Conservation (phyloP, 2,888 invertebrate species). For the Nycteola revayana region DNA sequence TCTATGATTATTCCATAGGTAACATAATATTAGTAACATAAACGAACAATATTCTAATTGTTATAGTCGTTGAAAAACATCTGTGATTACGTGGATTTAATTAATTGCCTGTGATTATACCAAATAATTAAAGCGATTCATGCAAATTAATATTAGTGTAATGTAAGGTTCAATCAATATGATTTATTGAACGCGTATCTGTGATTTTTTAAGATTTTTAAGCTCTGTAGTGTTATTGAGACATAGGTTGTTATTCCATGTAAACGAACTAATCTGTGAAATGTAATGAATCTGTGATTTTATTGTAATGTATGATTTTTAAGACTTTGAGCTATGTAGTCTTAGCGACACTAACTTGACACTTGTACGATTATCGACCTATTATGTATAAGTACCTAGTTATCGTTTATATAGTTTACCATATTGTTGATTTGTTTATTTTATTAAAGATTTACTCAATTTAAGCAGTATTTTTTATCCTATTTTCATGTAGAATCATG, state of each 20-base stretch:
- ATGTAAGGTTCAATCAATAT: slow-evolving; percentile 13
- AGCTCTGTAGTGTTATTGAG: slow-evolving; percentile 9
- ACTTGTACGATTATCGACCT: slow-evolving; percentile 11
- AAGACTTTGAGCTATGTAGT: slow-evolving; percentile 15
- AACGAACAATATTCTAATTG: slow-evolving; percentile 11
- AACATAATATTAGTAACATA: slow-evolving; percentile 11
- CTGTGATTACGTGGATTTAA: slow-evolving; percentile 11
- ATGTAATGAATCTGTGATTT: slow-evolving; percentile 12
- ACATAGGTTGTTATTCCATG: slow-evolving; percentile 8
- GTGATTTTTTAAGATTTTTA: slow-evolving; percentile 10
- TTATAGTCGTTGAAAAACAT: slow-evolving; percentile 10
- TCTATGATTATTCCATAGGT: slow-evolving; percentile 11
- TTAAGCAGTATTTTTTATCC: slow-evolving; percentile 6
- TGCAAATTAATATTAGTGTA: slow-evolving; percentile 12
- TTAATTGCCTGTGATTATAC: slow-evolving; percentile 11
- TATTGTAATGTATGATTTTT: slow-evolving; percentile 15
- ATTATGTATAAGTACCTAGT: slow-evolving; percentile 11
- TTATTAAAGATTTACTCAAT: slow-evolving; percentile 9
- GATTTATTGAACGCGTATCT: slow-evolving; percentile 10
- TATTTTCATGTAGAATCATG: slow-evolving; percentile 7
- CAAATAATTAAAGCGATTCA: slow-evolving; percentile 10
- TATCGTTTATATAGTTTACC: slow-evolving; percentile 11
- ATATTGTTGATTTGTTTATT: slow-evolving; percentile 11
- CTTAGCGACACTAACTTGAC: slow-evolving; percentile 12
- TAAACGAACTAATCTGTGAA: slow-evolving; percentile 7